Evolutionary conservation across 2,888 invertebrate genomes (phyloP).

Genomic region (Scaptomyza tumidula): DNA sequence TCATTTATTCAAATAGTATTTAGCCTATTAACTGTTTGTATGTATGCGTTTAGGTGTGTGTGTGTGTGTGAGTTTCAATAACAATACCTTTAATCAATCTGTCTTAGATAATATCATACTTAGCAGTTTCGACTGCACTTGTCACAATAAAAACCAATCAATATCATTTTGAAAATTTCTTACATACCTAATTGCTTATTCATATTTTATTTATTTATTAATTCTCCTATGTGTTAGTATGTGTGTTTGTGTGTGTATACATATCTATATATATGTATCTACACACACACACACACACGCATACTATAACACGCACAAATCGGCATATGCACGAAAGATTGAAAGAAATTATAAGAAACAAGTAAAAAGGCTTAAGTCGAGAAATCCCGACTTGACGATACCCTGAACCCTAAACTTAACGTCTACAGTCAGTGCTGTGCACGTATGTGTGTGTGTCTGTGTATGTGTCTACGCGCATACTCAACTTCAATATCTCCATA

Average conservation of each 20-base stretch:
- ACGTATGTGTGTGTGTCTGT: too few species aligned
- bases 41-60: constrained; percentile 8
- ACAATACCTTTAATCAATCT: constrained; percentile 55
- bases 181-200: constrained; percentile 12
- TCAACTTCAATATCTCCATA: too few species aligned
- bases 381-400: too few species aligned
- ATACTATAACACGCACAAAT: not conserved
- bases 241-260: not conserved
- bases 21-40: constrained; percentile 27
- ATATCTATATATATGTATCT: too few species aligned
- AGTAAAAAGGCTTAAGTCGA: not conserved
- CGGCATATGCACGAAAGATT: constrained; percentile 19
- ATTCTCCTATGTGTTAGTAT: constrained; percentile 5
- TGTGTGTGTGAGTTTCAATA: constrained; percentile 43
- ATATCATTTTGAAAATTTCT: constrained; percentile 53
- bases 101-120: constrained; percentile 62
- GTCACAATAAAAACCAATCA: constrained; percentile 68
- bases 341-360: not conserved
- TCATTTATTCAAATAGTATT: constrained; percentile 40
- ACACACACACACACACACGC: too few species aligned
- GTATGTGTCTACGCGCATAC: too few species aligned
- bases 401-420: not conserved
- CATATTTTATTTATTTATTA: not conserved
- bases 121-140: constrained; percentile 54
- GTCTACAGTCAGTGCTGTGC: too few species aligned